Base-by-base conservation (phyloP, 2,888 invertebrate species). In the Thereva unica region DNA sequence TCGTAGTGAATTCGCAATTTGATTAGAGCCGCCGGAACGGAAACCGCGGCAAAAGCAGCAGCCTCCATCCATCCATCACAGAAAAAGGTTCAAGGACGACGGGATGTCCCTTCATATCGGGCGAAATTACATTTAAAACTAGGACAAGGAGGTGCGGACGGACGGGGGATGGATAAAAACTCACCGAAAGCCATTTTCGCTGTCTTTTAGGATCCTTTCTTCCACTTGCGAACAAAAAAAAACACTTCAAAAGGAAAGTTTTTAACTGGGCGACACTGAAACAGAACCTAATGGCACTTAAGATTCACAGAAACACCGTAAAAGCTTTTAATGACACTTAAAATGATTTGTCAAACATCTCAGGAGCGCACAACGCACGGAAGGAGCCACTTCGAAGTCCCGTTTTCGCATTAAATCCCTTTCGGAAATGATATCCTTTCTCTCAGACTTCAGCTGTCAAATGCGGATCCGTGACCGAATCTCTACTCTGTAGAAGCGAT, bases 171-270 rank as follows among this genome's bases (percentile, higher is more conserved):
- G 2, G 23, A 23, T 23, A 23, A 23, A 23, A 52, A 69, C 69
- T 69, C 64, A 69, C 69, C 67, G 54, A 53, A 67, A 59, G 64
- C 69, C 69, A 69, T 69, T 67, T 69, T 69, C 34, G 35, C 5
- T 57, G 57, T 37, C 59, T 55, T 23, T 9, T 64, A 10, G 10
- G 12, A 37, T 54, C 23, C 23, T 23, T 23, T 23, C 23, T 23
- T 64, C 40, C 10, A 47, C 54, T 47, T 64, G 38, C 45, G 38
- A 23, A 52, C 9, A 38, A 37, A 12, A 38, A 9, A 61, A 40
- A 49, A 54, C 54, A 54, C 64, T 54, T 40, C 23, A 23, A 41
- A 38, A 45, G 10, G 47, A 12, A 35, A 1, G 35, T 10, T 10
- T 35, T 10, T 45, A 44, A 44, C 45, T 34, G 44, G 5, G 35